Evolutionary conservation across 2,797 vertebrate species (phyloP), one percentile per base, ranked within the genome.

Genomic region (Xenentodon cancila): DNA sequence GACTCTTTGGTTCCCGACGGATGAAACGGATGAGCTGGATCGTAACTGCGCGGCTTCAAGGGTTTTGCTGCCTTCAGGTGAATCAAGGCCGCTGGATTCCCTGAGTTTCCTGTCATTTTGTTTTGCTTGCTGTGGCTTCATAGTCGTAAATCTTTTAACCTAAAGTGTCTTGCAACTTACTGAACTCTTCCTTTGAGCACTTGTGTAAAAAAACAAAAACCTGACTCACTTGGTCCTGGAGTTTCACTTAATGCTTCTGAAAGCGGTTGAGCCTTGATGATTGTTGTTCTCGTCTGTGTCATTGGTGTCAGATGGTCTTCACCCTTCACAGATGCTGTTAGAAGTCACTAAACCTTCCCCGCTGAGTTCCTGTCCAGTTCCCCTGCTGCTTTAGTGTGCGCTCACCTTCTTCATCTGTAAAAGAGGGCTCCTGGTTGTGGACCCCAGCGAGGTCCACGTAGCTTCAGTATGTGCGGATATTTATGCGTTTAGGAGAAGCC

Each of bases 401-500:
- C 52, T 85, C 81, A 67, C 72, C 68, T 68, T 67, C 68, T 68
- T 67, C 53, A 51, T 66, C 76, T 71, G 71, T 49, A 53, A 57
- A 40, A 58, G 63, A 79, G 73, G 73, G 75, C 70, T 81, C 71
- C 62, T 66, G 9, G 47, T 79, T 32, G 37, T 52, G 59, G 78
- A 71, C 76, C 57, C 52, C 12, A 72, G 71, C 64, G 77, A 80
- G 43, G 73, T 74, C 60, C 68, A 21, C 70, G 27, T 76, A 73
- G 67, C 66, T 34, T 30, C 49, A 52, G 30, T 49, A 32, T 59
- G 64, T 81, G 47, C 83, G 69, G 3, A 25, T 82, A 51, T 32
- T 32, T 71, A 57, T 73, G 65, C 63, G 48, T 67, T 45, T 55
- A 16, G 64, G 63, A 89, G 88, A 75, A 76, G 75, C 75, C 67